These are phyloP conservation scores for Menidia menidia DNA, from an alignment of 2,797 vertebrate species.

Conservation along the genomic window DNA sequence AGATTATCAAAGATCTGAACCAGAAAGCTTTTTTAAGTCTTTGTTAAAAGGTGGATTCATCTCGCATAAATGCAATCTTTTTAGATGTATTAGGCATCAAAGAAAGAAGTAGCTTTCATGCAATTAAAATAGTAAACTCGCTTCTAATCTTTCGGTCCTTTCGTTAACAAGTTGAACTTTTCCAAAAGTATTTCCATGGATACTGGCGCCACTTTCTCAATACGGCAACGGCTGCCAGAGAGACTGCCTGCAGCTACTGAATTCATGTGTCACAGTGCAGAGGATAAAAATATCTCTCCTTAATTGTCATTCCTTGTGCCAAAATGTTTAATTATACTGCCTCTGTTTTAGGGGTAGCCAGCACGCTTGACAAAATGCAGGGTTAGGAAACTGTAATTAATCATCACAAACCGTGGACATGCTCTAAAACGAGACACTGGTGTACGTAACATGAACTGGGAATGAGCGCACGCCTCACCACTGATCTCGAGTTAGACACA, in stretches of 20 bases:
- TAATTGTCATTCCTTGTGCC: constrained; percentile 61
- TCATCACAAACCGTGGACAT: constrained; percentile 39
- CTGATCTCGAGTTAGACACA: constrained; percentile 23
- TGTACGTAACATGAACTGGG: constrained; percentile 23
- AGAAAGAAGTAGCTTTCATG: constrained; percentile 16
- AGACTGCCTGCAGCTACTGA: constrained; percentile 56
- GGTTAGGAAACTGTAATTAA: constrained; percentile 54
- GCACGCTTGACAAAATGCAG: constrained; percentile 32
- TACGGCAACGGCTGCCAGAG: constrained; percentile 62
- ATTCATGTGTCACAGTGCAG: constrained; percentile 48
- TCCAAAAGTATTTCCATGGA: constrained; percentile 72
- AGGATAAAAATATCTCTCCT: constrained; percentile 59
- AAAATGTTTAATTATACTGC: constrained; percentile 60
- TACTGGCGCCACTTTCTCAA: constrained; percentile 60
- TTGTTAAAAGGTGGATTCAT: background rate
- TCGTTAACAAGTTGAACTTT: constrained; percentile 49
- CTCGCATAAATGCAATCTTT: background rate
- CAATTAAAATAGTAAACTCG: constrained; percentile 22
- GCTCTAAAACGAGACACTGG: constrained; percentile 17
- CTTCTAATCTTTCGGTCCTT: constrained; percentile 36
- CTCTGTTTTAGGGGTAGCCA: constrained; percentile 21
- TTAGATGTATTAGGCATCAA: background rate
- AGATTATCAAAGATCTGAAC: background rate
- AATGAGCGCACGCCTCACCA: constrained; percentile 22
- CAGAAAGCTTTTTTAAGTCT: background rate